These are phyloP conservation scores for Neolamprologus hecqui DNA, from an alignment of 2,113 vertebrate species.

Conservation along the genomic window DNA sequence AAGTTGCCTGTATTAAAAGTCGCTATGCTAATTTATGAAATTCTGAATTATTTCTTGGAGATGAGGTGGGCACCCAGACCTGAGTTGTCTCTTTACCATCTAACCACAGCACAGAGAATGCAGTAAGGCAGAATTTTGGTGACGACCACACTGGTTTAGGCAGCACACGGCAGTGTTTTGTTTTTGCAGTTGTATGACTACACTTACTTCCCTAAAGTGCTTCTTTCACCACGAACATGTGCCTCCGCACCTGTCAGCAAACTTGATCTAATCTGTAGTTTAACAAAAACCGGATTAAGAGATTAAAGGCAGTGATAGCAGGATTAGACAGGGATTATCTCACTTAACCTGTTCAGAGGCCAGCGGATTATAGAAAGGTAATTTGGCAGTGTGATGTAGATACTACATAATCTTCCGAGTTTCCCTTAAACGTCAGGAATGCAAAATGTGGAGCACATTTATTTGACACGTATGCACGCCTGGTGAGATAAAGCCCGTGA, in stretches of 20 bases:
- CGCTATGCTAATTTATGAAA: neutral
- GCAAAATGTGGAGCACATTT: neutral
- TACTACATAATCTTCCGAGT: neutral
- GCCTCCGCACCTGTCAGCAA: constrained; percentile 12
- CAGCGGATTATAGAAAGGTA: neutral
- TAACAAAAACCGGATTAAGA: constrained; percentile 36
- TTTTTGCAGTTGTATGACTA: neutral
- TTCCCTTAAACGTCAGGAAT: neutral
- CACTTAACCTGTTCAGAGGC: constrained; percentile 18
- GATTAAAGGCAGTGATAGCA: constrained; percentile 36
- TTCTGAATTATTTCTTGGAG: neutral
- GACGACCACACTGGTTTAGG: neutral
- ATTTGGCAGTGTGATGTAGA: neutral
- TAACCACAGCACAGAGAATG: neutral
- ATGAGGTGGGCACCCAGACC: neutral
- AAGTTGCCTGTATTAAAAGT: neutral
- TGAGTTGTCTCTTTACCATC: neutral
- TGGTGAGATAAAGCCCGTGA: neutral
- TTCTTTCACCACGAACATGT: neutral
- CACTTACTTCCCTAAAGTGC: neutral
- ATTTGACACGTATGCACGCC: constrained; percentile 1
- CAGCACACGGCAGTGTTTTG: neutral
- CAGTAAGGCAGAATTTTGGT: neutral
- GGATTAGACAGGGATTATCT: constrained; percentile 48
- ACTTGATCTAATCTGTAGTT: constrained; percentile 21